phyloP scores from a whole-genome alignment of 2,888 invertebrate species.

The Strigamia maritima region DNA sequence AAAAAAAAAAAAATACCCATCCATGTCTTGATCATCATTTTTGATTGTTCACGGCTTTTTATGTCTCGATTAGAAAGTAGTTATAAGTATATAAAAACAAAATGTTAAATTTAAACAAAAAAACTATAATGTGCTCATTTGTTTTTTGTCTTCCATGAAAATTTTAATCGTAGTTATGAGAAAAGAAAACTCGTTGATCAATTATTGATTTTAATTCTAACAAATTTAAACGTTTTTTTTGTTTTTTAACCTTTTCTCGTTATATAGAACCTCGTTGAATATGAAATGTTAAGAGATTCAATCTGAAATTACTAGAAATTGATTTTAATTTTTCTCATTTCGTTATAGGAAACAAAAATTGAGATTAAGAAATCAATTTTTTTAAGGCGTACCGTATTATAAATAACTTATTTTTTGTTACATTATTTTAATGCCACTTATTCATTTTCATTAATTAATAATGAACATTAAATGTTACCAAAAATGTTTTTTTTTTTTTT shows the following conservation, averaged over 20 bases:
- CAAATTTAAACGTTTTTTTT: not conserved
- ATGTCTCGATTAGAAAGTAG: constrained; percentile 7
- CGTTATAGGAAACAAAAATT: not conserved
- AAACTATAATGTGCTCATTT: not conserved
- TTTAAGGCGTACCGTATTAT: not conserved
- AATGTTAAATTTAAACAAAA: not conserved
- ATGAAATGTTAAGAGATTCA: not conserved
- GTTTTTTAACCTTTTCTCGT: not conserved
- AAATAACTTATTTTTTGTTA: constrained; percentile 2
- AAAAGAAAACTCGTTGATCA: no score
- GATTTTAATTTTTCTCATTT: not conserved
- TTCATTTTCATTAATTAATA: not conserved
- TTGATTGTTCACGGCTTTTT: not conserved
- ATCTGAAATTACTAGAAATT: not conserved
- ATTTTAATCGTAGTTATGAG: not conserved
- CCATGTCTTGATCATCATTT: not conserved
- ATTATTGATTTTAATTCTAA: not conserved
- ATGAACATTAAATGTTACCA: not conserved
- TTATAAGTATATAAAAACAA: not conserved
- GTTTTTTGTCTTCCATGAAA: constrained; percentile 21
- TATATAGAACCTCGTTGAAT: not conserved
- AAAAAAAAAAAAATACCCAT: not conserved
- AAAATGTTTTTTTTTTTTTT: no score
- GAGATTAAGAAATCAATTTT: not conserved
- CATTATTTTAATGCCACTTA: not conserved